Percentiles rank a stretch among this genome's conserved stretches.
Conservation (phyloP, 2,113 vertebrate species). For the Odocoileus virginianus region DNA sequence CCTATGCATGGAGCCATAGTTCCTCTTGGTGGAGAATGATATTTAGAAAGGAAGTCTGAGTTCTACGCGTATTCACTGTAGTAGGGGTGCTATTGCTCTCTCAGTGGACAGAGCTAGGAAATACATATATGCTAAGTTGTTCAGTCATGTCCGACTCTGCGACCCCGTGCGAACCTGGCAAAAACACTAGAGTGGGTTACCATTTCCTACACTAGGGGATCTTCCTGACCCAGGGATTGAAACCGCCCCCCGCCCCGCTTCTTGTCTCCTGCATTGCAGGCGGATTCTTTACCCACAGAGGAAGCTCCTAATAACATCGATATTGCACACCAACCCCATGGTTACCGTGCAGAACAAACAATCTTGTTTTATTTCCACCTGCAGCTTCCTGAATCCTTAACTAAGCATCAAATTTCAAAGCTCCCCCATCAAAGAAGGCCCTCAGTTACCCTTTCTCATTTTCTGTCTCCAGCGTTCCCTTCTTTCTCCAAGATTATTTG, state of each 20-base stretch:
- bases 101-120: background rate
- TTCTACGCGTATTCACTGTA: background rate
- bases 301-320: background rate
- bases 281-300: background rate
- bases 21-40: background rate
- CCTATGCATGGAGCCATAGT: background rate
- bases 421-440: background rate
- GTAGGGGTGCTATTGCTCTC: background rate
- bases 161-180: background rate
- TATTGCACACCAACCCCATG: background rate
- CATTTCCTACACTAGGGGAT: background rate
- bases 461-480: background rate
- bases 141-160: background rate
- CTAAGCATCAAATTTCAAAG: background rate
- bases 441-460: background rate
- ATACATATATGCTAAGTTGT: background rate
- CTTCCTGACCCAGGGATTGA: background rate
- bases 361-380: background rate
- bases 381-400: background rate
- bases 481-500: background rate
- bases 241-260: background rate
- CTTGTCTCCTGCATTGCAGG: background rate
- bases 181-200: background rate
- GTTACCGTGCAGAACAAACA: background rate
- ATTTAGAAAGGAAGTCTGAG: background rate